These are phyloP conservation scores for Manis crassicaudata DNA, from an alignment of 2,797 vertebrate genomes.

Conservation along the genomic window DNA sequence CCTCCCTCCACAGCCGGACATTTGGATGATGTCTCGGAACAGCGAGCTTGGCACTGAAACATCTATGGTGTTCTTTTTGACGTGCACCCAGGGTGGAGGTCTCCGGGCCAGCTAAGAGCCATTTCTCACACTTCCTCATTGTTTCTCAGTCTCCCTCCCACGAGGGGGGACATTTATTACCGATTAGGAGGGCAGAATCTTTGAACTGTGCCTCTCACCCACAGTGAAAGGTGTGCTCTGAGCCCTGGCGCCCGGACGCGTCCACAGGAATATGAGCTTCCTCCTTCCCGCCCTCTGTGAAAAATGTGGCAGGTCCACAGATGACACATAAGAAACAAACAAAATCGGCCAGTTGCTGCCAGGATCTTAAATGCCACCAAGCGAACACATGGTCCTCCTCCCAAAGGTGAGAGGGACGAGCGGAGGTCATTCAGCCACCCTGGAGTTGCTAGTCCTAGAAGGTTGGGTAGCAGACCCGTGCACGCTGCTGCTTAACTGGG, in stretches of 20 bases:
- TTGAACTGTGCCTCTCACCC: conserved; percentile 14
- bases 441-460: not conserved
- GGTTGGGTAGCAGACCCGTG: not conserved
- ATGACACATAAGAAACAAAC: conserved; percentile 1
- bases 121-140: conserved; percentile 25
- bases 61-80: not conserved
- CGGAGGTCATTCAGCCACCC: not conserved
- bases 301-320: not conserved
- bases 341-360: not conserved
- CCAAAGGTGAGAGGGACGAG: not conserved
- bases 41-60: not conserved
- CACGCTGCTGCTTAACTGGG: not conserved
- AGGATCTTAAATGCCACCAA: not conserved
- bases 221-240: not conserved
- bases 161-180: not conserved
- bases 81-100: not conserved
- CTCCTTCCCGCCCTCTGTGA: not conserved
- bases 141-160: not conserved
- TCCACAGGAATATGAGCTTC: conserved; percentile 7
- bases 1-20: not conserved
- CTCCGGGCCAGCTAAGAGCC: not conserved
- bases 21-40: not conserved
- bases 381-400: not conserved
- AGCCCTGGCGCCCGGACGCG: not conserved
- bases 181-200: conserved; percentile 44